Conservation (phyloP, 1,140 invertebrate species). For the Drosophila sucinea region DNA sequence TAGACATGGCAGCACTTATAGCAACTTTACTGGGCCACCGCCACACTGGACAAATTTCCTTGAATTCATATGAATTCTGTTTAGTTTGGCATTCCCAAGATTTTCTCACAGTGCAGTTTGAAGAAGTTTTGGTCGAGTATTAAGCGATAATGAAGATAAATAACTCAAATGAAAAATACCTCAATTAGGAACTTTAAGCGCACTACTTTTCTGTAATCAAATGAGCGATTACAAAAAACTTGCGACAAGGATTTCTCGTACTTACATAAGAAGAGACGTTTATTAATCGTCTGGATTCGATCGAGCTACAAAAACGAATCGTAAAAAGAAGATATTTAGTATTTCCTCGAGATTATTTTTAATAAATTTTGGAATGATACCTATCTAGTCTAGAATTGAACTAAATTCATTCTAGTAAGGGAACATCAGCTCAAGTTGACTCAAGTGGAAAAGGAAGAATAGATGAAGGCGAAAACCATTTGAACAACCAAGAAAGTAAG, state of each 20-base stretch:
- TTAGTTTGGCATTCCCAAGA: neutral
- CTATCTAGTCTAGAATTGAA: too few species aligned
- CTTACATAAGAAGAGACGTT: too few species aligned
- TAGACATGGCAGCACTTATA: slow-evolving; percentile 54
- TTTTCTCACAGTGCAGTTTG: slow-evolving; percentile 14
- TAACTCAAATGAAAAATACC: slow-evolving; percentile 73
- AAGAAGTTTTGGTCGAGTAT: slow-evolving; percentile 56
- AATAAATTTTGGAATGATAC: too few species aligned
- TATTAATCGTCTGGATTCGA: too few species aligned
- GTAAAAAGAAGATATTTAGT: too few species aligned
- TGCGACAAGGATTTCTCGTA: slow-evolving; percentile 10
- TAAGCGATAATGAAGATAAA: slow-evolving; percentile 79
- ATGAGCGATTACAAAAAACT: slow-evolving; percentile 74
- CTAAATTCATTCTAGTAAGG: too few species aligned
- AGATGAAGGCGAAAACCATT: neutral
- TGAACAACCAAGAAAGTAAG: neutral
- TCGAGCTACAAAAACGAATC: too few species aligned
- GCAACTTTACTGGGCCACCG: slow-evolving; percentile 29
- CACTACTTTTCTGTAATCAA: slow-evolving; percentile 72
- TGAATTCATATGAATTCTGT: neutral
- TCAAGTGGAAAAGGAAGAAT: neutral
- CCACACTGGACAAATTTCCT: slow-evolving; percentile 32
- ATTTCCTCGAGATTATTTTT: too few species aligned
- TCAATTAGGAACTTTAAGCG: slow-evolving; percentile 74
- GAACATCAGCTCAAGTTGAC: too few species aligned